Conservation (phyloP, 2,797 vertebrate genomes). For the Cirrhinus mrigala region DNA sequence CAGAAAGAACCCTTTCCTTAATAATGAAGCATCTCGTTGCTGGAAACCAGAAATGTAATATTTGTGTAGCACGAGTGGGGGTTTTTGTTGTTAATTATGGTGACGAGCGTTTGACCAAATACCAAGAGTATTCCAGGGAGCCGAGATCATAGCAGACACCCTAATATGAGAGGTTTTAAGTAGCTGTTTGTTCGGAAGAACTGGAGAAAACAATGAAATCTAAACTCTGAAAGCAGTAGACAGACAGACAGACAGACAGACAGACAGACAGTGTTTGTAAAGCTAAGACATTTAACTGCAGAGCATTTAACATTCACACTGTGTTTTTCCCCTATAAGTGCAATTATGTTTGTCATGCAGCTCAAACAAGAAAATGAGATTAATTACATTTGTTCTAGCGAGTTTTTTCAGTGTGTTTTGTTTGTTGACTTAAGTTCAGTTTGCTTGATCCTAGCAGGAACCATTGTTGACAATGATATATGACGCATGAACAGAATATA, state of each 20-base stretch:
- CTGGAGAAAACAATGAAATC: conserved; percentile 5
- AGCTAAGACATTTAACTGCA: conserved; percentile 25
- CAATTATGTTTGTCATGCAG: conserved; percentile 38
- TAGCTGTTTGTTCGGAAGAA: background rate
- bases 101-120: conserved; percentile 34
- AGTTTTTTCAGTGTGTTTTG: conserved; percentile 23
- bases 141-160: background rate
- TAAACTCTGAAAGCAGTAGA: background rate
- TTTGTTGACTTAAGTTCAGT: conserved; percentile 52
- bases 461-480: conserved; percentile 36
- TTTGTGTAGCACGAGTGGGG: conserved; percentile 2
- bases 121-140: conserved; percentile 19
- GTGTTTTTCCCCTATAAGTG: conserved; percentile 22
- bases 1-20: conserved; percentile 32
- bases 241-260: background rate
- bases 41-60: conserved; percentile 15
- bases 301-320: background rate
- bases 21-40: conserved; percentile 49
- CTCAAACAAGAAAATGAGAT: conserved; percentile 38
- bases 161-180: conserved; percentile 3
- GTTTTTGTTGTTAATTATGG: conserved; percentile 26
- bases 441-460: conserved; percentile 20
- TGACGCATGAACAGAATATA: conserved; percentile 8
- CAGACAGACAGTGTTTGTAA: conserved; percentile 4
- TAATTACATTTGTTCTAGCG: conserved; percentile 40